Percentiles rank a stretch among this genome's conserved stretches.
Conservation (phyloP, 2,888 invertebrate genomes). For the Apoderus coryli region DNA sequence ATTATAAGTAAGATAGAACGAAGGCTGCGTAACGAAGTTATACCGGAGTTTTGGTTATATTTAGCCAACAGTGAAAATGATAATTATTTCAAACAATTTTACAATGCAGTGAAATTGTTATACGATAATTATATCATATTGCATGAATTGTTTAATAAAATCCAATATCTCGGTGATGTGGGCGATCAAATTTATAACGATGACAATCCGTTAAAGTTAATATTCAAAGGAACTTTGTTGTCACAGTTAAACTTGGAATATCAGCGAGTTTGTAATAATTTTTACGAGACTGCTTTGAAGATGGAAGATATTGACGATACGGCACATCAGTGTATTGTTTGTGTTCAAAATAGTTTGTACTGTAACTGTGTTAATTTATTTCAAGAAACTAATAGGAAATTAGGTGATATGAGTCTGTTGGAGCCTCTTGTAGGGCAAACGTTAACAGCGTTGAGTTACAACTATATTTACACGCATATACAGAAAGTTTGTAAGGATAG, state of each 20-base stretch:
- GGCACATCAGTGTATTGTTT: slow-evolving; percentile 51
- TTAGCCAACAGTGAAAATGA: slow-evolving; percentile 40
- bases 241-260: slow-evolving; percentile 58
- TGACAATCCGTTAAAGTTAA: slow-evolving; percentile 44
- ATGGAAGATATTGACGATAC: slow-evolving; percentile 24
- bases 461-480: slow-evolving; percentile 73
- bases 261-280: slow-evolving; percentile 53
- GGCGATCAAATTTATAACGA: slow-evolving; percentile 39
- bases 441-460: slow-evolving; percentile 68
- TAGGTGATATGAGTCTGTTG: slow-evolving; percentile 62
- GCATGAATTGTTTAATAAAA: slow-evolving; percentile 39
- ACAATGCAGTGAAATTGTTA: slow-evolving; percentile 48
- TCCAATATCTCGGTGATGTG: slow-evolving; percentile 35
- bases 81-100: slow-evolving; percentile 48
- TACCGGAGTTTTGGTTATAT: slow-evolving; percentile 51
- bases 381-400: slow-evolving; percentile 57
- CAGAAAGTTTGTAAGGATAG: slow-evolving; percentile 71
- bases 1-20: slow-evolving; percentile 40
- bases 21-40: slow-evolving; percentile 43
- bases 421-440: slow-evolving; percentile 77
- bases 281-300: slow-evolving; percentile 62
- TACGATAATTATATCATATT: slow-evolving; percentile 42
- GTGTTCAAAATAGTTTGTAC: slow-evolving; percentile 44
- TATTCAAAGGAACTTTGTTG: slow-evolving; percentile 48
- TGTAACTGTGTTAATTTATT: slow-evolving; percentile 51